Evolutionary conservation across 2,888 invertebrate species (phyloP), one percentile per base, ranked within the genome.

Genomic region (Ischnus inquisitorius): DNA sequence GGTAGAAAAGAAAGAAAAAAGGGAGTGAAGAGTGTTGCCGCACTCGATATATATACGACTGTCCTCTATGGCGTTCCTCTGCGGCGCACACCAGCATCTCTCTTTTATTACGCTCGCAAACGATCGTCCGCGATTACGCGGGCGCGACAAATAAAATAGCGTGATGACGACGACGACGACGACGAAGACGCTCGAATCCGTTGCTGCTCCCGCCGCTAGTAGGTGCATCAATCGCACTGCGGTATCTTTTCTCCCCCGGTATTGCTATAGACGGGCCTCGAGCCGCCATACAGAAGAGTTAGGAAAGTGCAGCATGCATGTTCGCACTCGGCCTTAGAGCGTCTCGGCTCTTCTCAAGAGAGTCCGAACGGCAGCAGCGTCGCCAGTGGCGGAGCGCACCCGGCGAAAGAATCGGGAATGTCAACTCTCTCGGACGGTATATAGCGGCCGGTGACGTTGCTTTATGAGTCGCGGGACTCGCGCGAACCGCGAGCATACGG

Each of bases 391-490:
- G 8, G 5, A 34, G 34, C 79, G 75, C 82, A 75, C 25, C 83
- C 79, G 77, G 78, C 83, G 82, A 81, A 86, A 88, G 87, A 88
- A 89, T 86, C 83, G 88, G 84, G 89, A 90, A 90, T 89, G 88
- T 86, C 72, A 78, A 68, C 77, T 82, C 65, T 82, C 69, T 46
- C 46, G 77, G 68, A 22, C 82, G 16, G 51, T 69, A 75, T 69
- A 81, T 54, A 76, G 65, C 25, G 68, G 60, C 68, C 88, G 87
- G 88, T 87, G 89, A 89, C 89, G 89, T 89, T 91, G 90, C 87
- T 91, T 91, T 91, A 91, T 89, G 90, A 91, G 90, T 89, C 88
- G 89, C 87, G 86, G 12, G 86, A 78, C 83, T 86, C 51, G 19
- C 84, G 86, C 88, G 83, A 86, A 86, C 88, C 54, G 51, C 64